Conservation (phyloP, 2,113 vertebrate species). For the Stegostoma tigrinum region DNA sequence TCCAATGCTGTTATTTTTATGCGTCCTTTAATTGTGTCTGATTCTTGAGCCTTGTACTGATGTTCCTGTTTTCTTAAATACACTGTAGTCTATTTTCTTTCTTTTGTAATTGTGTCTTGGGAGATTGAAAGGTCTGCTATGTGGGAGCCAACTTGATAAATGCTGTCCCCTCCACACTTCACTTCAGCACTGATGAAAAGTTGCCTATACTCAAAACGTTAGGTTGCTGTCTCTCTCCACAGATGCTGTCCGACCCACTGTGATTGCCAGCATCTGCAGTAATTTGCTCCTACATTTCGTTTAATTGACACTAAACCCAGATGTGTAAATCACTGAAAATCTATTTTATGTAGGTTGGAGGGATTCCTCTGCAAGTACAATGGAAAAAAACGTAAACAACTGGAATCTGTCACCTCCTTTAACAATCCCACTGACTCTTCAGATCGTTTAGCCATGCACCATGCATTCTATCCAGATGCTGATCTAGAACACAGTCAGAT, state of each 20-base stretch:
- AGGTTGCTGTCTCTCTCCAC: too few species aligned
- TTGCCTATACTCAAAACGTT: too few species aligned
- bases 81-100: background rate
- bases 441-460: background rate
- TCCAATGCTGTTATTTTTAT: background rate
- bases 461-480: background rate
- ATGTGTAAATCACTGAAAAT: background rate
- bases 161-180: too few species aligned
- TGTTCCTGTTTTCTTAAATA: background rate
- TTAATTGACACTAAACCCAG: background rate
- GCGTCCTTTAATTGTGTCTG: background rate
- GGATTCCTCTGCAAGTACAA: background rate
- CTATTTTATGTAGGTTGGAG: background rate
- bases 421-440: background rate
- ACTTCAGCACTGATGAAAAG: too few species aligned
- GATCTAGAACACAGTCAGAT: background rate
- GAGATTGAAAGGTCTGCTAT: background rate
- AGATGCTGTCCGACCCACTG: too few species aligned
- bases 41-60: background rate
- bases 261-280: too few species aligned
- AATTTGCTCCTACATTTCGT: too few species aligned
- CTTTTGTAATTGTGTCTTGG: background rate
- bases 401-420: background rate
- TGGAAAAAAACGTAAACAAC: background rate
- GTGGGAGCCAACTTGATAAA: background rate